phyloP scores from a whole-genome alignment of 2,113 vertebrate species.

The Campylorhamphus procurvoides region DNA sequence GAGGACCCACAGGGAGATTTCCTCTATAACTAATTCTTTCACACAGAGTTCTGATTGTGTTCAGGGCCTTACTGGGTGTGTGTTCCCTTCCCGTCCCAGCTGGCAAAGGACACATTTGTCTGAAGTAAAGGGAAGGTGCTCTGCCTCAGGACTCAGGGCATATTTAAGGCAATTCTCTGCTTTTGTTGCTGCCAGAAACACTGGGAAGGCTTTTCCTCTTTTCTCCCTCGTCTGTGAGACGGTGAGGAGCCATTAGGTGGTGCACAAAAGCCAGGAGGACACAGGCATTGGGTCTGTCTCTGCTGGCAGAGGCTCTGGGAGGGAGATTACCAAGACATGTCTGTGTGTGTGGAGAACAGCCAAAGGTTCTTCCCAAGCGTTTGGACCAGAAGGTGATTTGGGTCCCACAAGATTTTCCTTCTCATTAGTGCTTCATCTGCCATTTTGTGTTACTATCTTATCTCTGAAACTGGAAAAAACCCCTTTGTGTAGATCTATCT shows the following conservation, averaged over 20 bases:
- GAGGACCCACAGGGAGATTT: neutral
- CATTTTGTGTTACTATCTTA: neutral
- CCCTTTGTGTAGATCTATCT: neutral
- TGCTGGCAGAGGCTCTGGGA: neutral
- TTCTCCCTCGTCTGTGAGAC: neutral
- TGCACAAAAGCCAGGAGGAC: neutral
- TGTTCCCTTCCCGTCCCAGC: neutral
- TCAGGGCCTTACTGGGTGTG: neutral
- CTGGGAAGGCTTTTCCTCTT: rapidly evolving
- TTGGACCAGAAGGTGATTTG: neutral
- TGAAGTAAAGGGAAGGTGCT: neutral
- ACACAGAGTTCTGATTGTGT: neutral
- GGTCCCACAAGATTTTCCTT: neutral
- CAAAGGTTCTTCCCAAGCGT: neutral
- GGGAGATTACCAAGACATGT: rapidly evolving
- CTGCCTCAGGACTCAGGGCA: neutral
- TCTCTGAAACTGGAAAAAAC: neutral
- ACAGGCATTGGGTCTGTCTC: neutral
- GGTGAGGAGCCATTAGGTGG: neutral
- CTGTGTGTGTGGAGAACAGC: neutral
- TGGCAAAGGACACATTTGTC: neutral
- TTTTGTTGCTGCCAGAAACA: neutral
- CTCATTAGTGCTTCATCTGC: neutral
- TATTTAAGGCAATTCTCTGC: neutral
- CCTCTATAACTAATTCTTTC: neutral